A percentile compares a stretch with the other conserved stretches of the same genome.
Conservation (phyloP, 2,113 vertebrate genomes). For the Microcebus jonahi region DNA sequence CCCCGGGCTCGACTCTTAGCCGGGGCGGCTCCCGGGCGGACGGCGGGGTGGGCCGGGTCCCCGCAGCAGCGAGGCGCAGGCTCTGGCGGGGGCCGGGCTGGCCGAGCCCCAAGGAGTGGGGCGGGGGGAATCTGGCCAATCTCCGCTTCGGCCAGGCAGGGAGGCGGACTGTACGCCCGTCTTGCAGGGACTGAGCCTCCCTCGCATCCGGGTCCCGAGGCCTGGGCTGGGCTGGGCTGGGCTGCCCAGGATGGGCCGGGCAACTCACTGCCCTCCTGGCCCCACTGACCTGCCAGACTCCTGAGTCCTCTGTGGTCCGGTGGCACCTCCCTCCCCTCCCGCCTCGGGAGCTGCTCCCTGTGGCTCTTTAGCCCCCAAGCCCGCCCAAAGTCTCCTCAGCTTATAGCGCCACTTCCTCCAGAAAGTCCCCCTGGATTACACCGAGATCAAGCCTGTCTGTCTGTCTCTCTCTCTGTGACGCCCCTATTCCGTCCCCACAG, state of each 20-base stretch:
- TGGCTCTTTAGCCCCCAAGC: fast-evolving
- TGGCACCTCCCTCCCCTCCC: neutral
- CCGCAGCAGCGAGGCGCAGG: neutral
- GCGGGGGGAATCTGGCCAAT: neutral
- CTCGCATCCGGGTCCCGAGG: neutral
- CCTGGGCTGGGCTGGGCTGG: no score
- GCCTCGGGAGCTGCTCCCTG: neutral
- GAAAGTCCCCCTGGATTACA: neutral
- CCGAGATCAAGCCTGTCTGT: no score
- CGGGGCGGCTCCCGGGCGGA: neutral
- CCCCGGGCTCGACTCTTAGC: conserved; percentile 28
- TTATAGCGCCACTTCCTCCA: neutral
- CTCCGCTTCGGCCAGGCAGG: neutral
- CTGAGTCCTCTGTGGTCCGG: neutral
- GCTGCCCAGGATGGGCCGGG: fast-evolving
- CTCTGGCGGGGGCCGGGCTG: neutral
- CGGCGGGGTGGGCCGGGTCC: neutral
- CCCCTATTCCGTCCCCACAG: neutral
- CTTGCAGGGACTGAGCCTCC: neutral
- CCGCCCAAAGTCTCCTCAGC: neutral
- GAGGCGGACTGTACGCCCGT: neutral
- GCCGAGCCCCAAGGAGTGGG: neutral
- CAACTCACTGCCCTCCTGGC: neutral
- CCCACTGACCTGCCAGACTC: neutral
- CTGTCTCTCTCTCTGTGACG: neutral